These are phyloP conservation scores for Regulus satrapa DNA, from an alignment of 2,113 vertebrate species.

Conservation along the genomic window DNA sequence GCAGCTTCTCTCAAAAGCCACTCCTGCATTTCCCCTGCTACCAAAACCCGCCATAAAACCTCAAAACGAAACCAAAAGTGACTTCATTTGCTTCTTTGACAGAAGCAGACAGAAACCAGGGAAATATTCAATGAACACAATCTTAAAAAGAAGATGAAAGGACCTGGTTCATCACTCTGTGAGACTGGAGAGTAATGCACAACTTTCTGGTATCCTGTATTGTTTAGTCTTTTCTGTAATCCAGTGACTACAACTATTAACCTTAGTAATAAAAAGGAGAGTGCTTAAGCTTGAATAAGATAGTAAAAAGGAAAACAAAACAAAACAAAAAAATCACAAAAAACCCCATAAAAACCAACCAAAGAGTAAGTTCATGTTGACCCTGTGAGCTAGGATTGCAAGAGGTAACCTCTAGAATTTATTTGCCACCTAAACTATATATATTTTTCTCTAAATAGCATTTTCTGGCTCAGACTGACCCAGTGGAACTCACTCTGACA, in stretches of 20 bases:
- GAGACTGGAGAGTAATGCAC: background rate
- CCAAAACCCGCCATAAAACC: background rate
- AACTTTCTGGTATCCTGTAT: background rate
- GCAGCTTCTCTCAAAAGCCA: background rate
- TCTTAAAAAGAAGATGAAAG: background rate
- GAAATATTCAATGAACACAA: background rate
- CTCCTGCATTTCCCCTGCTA: background rate
- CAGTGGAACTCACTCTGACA: background rate
- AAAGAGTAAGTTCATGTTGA: background rate
- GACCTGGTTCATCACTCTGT: background rate
- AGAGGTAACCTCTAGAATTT: background rate
- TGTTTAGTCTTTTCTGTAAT: background rate
- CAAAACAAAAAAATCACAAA: accelerated
- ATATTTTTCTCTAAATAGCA: background rate
- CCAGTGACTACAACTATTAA: background rate
- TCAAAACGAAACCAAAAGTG: background rate
- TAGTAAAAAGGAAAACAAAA: accelerated
- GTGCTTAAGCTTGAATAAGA: background rate
- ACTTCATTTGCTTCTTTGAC: background rate
- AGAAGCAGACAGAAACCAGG: background rate
- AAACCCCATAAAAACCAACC: no score
- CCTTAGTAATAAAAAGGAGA: background rate
- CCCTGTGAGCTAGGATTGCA: background rate
- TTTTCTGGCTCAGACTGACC: background rate
- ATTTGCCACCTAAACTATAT: background rate